A percentile compares a stretch with the other conserved stretches of the same genome.
Conservation (phyloP, 1,140 invertebrate genomes). For the Neuroterus valhalla region DNA sequence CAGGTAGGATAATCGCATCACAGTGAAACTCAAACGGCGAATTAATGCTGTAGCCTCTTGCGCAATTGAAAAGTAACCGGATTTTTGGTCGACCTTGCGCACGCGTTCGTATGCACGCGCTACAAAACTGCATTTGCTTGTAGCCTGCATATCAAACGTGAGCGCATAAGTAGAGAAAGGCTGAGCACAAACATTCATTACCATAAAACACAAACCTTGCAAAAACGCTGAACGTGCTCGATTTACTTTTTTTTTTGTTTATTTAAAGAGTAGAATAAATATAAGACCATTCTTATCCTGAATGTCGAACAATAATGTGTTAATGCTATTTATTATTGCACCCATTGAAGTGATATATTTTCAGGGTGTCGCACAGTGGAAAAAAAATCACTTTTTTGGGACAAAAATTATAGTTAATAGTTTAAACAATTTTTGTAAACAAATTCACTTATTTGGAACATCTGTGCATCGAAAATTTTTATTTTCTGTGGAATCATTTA, state of each 20-base stretch:
- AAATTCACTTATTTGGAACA: no score
- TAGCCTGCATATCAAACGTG: not conserved
- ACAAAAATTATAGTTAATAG: no score
- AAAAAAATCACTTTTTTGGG: no score
- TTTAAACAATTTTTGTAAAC: no score
- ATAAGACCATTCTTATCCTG: no score
- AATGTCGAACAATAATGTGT: no score
- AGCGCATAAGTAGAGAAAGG: slow-evolving; percentile 4
- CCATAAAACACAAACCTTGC: not conserved
- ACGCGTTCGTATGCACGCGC: slow-evolving; percentile 4
- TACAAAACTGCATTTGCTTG: not conserved
- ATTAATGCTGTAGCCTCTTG: slow-evolving; percentile 36
- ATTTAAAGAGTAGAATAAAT: not conserved
- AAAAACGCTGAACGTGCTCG: not conserved
- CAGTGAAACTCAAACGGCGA: slow-evolving; percentile 4
- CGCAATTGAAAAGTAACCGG: slow-evolving; percentile 57
- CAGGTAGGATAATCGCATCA: not conserved
- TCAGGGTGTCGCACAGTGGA: no score
- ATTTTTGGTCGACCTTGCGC: slow-evolving; percentile 64
- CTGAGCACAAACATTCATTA: not conserved
- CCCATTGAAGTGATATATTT: no score
- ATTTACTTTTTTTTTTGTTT: not conserved
- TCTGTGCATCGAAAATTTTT: no score
- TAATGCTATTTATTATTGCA: no score
- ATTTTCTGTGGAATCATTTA: no score